Base-by-base conservation (phyloP, 2,113 vertebrate species). In the Nothobranchius furzeri region DNA sequence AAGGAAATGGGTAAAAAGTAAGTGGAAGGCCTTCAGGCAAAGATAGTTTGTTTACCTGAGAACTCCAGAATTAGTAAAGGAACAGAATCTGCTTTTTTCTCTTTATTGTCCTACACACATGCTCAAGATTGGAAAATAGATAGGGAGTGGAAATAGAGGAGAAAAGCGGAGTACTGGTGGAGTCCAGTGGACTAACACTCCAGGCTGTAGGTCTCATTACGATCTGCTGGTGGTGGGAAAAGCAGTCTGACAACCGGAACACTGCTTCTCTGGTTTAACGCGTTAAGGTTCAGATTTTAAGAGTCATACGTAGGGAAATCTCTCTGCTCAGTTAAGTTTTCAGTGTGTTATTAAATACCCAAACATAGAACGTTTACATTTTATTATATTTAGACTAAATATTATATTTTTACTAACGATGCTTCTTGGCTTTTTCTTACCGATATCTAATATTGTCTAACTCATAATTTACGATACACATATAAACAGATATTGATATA, bases 111-210 rank as follows among this genome's bases (percentile, higher is more conserved):
- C 59, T 68, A 70, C 55, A 60, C 83, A 78, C 76, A 68, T 12
- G 0, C 42, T 71, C 2, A 2, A 73, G 82, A 84, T 86, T 62
- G 72, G 72, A 88, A 75, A 76, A 72, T 56, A 75, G 82, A 88
- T 87, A 87, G 70, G 53, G 54, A 20, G 45, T 10, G 14, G 55
- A 43, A 43, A 58, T 24, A n/a, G 37, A 61, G 24, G 47, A 40
- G 58, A 36, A 35, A 35, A 11, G 45, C 65, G 42, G 15, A 60
- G 20, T 0, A 7, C 48, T 45, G 52, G 46, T 49, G 37, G 57
- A 57, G 59, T 69, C 40, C 24, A 58, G 53, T 56, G 59, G 76
- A 64, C 45, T 45, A 14, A 70, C 2, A 70, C 86, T 62, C 24
- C 51, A 60, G 81, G 87, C 78, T 79, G 55, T 49, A 63, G 75